Base-by-base conservation (phyloP, 2,888 invertebrate genomes). In the Cremastinae sp. region DNA sequence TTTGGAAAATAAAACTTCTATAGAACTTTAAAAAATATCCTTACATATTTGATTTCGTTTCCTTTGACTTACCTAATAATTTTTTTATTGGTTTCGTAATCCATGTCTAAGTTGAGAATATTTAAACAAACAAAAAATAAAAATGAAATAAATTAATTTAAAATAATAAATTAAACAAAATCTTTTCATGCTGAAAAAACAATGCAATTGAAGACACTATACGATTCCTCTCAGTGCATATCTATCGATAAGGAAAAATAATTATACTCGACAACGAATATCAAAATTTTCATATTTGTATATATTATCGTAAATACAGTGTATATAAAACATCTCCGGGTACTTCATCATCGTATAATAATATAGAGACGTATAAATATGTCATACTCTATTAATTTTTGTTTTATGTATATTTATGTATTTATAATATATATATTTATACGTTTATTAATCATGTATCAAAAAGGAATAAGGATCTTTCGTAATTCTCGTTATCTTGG, bases 301-400 rank as follows among this genome's bases (percentile, higher is more conserved):
- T 86, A 87, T 86, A 85, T 87, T 86, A 85, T 84, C 80, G 83
- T 83, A 85, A 86, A 86, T 86, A 86, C 86, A 86, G 82, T 82
- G 81, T 82, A 84, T 87, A 87, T 87, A 87, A 87, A 87, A 87
- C 81, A 83, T 87, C 78, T 82, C 77, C 82, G 82, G 80, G 74
- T 83, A 71, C 69, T 78, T 78, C 79, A 62, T 75, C 72, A 77
- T 80, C 80, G 79, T 83, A 78, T 81, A 82, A 84, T 84, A 80
- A 81, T 82, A 81, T 79, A 83, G 75, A 83, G 78, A 82, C 79
- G 79, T 83, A 84, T 81, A 85, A 83, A 85, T 83, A 82, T 80
- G 68, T 81, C 80, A 66, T 79, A 80, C 65, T 76, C 82, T 81
- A 79, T 80, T 73, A 66, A 9, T 58, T 70, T 59, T 59, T 65